Percentiles rank a stretch among this genome's conserved stretches.
phyloP scores from a whole-genome alignment of 2,888 invertebrate genomes.

The Azorinus chamasolen region DNA sequence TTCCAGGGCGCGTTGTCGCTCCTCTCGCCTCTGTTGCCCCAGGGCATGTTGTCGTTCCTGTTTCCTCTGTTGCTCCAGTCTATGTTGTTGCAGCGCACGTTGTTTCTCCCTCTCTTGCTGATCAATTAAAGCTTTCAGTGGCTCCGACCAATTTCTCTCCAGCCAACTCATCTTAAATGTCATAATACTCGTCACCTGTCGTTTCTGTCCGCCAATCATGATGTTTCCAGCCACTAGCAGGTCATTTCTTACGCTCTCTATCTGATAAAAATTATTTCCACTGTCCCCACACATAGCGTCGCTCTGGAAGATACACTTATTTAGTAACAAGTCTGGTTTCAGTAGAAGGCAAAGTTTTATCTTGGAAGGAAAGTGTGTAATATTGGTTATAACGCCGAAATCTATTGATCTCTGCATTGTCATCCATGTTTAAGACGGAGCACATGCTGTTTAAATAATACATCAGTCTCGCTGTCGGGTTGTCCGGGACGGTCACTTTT shows the following conservation, averaged over 20 bases:
- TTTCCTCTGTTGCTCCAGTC: too few species aligned
- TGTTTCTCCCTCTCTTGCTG: too few species aligned
- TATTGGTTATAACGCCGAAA: constrained; percentile 40
- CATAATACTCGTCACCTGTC: constrained; percentile 56
- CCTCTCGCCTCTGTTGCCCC: too few species aligned
- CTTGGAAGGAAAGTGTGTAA: constrained; percentile 24
- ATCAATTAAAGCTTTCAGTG: constrained; percentile 15
- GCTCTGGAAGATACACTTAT: constrained; percentile 59
- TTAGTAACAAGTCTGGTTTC: constrained; percentile 43
- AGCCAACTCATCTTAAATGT: constrained; percentile 59
- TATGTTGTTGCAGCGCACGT: too few species aligned
- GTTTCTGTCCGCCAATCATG: constrained; percentile 50
- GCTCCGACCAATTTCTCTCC: constrained; percentile 32
- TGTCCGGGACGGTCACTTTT: constrained; percentile 28
- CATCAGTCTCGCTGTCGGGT: constrained; percentile 57
- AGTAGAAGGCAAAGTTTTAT: constrained; percentile 44
- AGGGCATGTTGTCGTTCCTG: too few species aligned
- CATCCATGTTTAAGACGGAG: too few species aligned
- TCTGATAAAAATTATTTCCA: constrained; percentile 45
- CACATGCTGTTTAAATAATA: constrained; percentile 57
- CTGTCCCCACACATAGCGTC: constrained; percentile 44
- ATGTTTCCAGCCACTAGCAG: constrained; percentile 49
- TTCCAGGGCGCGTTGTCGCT: too few species aligned
- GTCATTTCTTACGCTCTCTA: constrained; percentile 38
- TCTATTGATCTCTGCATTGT: too few species aligned